These are phyloP conservation scores for Acanthisitta chloris DNA, from an alignment of 2,113 vertebrate species.

Conservation along the genomic window DNA sequence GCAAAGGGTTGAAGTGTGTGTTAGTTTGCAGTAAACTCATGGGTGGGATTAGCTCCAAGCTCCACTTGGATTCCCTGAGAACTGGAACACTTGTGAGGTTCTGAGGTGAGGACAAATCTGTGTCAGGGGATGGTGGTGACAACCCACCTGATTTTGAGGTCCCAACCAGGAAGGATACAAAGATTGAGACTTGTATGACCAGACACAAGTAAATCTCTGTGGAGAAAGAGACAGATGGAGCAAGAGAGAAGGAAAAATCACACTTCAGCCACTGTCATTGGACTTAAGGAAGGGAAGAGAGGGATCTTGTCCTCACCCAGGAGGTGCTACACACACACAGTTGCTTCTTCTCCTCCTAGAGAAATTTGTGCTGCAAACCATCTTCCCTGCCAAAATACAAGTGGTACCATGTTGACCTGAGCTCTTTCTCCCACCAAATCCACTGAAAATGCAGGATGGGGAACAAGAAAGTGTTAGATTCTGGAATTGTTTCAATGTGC, in stretches of 20 bases:
- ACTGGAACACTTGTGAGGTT: background rate
- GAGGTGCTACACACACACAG: background rate
- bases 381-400: background rate
- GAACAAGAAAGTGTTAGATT: background rate
- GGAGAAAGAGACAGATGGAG: background rate
- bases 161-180: background rate
- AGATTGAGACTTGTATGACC: background rate
- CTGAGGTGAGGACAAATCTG: background rate
- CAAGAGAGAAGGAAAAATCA: background rate
- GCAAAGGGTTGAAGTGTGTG: background rate
- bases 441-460: background rate
- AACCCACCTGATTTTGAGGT: background rate
- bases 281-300: background rate
- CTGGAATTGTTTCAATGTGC: background rate
- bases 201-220: background rate
- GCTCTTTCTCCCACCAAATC: background rate
- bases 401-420: too few species aligned
- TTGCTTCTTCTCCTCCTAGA: background rate
- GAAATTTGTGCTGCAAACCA: background rate
- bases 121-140: background rate
- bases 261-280: fast-evolving
- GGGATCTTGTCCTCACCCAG: background rate
- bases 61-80: background rate
- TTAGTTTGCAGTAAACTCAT: background rate
- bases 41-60: background rate